Conservation (phyloP, 1,140 invertebrate species). For the Diprion similis region DNA sequence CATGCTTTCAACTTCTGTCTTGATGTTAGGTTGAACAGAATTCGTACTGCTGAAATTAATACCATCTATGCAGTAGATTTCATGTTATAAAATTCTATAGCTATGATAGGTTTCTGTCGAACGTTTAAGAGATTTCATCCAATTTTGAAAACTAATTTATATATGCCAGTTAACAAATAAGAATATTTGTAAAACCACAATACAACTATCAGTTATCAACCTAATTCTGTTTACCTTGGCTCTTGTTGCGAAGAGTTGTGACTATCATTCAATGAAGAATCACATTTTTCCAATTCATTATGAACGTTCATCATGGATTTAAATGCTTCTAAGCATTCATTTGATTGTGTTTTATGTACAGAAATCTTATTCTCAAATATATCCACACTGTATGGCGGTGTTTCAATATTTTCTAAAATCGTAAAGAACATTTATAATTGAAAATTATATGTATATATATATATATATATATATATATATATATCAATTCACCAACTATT, state of each 20-base stretch:
- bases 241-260: neutral
- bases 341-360: neutral
- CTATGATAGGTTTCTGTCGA: too few relatives aligned
- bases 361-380: constrained; percentile 25
- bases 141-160: too few relatives aligned
- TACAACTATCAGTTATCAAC: too few relatives aligned
- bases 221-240: neutral
- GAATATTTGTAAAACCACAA: too few relatives aligned
- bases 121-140: too few relatives aligned
- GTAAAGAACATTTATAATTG: too few relatives aligned
- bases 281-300: constrained; percentile 19
- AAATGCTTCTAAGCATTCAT: constrained; percentile 27
- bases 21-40: neutral
- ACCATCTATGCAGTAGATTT: neutral
- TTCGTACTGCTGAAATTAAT: neutral
- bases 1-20: neutral
- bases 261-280: neutral
- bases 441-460: too few relatives aligned
- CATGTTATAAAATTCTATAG: too few relatives aligned
- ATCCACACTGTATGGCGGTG: constrained; percentile 42
- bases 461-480: too few relatives aligned
- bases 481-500: too few relatives aligned
- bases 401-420: constrained; percentile 44
- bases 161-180: too few relatives aligned
- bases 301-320: constrained; percentile 26